These are phyloP conservation scores for Philereme vetulata DNA, from an alignment of 2,888 invertebrate species.

Conservation along the genomic window DNA sequence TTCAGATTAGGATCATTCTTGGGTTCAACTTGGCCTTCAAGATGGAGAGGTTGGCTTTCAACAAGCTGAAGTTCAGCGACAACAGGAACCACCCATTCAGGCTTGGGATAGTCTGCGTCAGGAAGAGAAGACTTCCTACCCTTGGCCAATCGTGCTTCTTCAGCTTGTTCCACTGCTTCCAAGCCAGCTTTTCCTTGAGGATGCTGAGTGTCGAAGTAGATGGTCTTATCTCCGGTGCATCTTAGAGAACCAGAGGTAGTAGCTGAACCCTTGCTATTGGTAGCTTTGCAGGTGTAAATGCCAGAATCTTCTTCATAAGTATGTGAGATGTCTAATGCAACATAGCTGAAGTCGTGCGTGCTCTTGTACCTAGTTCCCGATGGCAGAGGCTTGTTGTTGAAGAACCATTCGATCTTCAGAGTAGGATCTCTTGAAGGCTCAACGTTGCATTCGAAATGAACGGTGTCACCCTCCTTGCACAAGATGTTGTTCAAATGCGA, in stretches of 20 bases:
- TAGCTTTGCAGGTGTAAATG: constrained; percentile 94
- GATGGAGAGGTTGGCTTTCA: constrained; percentile 93
- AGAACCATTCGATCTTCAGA: constrained; percentile 96
- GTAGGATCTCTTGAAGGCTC: constrained; percentile 96
- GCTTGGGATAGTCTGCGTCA: constrained; percentile 91
- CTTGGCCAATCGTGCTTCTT: constrained; percentile 90
- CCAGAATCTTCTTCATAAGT: constrained; percentile 97
- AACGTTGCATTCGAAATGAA: constrained; percentile 95
- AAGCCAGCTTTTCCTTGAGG: constrained; percentile 96
- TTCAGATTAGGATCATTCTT: constrained; percentile 95
- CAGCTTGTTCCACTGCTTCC: constrained; percentile 94
- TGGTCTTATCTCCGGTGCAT: constrained; percentile 90
- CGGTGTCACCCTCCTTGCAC: constrained; percentile 93
- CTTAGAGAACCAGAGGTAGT: constrained; percentile 94
- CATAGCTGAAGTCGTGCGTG: constrained; percentile 97
- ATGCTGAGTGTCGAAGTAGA: constrained; percentile 95
- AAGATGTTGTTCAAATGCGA: constrained; percentile 95
- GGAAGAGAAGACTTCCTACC: constrained; percentile 87
- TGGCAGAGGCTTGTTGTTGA: constrained; percentile 95
- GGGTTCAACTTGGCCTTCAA: constrained; percentile 97
- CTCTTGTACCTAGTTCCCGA: constrained; percentile 95
- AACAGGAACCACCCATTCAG: constrained; percentile 93
- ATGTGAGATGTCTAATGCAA: constrained; percentile 94
- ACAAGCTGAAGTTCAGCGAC: constrained; percentile 90
- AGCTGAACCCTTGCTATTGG: constrained; percentile 94